These are phyloP conservation scores for Phataginus tetradactyla DNA, from an alignment of 2,797 vertebrate species.

Conservation along the genomic window DNA sequence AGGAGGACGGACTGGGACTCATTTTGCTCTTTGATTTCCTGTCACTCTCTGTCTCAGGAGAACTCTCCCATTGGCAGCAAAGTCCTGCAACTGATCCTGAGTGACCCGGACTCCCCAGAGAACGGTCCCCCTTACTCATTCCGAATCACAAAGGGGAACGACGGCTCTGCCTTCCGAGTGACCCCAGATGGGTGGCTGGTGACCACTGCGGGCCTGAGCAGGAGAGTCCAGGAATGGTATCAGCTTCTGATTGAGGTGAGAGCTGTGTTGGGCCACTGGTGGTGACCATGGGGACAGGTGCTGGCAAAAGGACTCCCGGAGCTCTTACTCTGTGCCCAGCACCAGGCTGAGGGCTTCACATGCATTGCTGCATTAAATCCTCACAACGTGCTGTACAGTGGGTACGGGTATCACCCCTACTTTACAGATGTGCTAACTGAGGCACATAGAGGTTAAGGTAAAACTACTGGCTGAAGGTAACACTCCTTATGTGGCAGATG, in stretches of 20 bases:
- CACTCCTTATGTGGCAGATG: not conserved
- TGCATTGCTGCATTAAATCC: not conserved
- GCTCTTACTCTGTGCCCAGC: not conserved
- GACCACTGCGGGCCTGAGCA: conserved; percentile 89
- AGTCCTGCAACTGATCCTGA: conserved; percentile 94
- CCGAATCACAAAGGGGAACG: conserved; percentile 93
- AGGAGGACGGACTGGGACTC: not conserved
- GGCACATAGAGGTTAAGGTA: not conserved
- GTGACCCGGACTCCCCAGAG: conserved; percentile 92
- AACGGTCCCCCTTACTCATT: conserved; percentile 95
- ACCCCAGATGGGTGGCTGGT: conserved; percentile 94
- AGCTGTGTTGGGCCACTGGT: not conserved
- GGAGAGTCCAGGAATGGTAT: conserved; percentile 89
- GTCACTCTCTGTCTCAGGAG: conserved; percentile 88
- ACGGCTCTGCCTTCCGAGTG: conserved; percentile 92
- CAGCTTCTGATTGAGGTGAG: conserved; percentile 95
- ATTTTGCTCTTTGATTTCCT: not conserved
- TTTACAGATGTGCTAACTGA: not conserved
- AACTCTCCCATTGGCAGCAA: conserved; percentile 91
- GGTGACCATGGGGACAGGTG: not conserved
- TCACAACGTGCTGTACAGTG: not conserved
- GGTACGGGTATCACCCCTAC: not conserved
- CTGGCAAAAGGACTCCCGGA: not conserved
- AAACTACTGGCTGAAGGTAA: not conserved
- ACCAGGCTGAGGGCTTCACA: not conserved